Conservation (phyloP, 2,797 vertebrate species). For the Calcarius lapponicus region DNA sequence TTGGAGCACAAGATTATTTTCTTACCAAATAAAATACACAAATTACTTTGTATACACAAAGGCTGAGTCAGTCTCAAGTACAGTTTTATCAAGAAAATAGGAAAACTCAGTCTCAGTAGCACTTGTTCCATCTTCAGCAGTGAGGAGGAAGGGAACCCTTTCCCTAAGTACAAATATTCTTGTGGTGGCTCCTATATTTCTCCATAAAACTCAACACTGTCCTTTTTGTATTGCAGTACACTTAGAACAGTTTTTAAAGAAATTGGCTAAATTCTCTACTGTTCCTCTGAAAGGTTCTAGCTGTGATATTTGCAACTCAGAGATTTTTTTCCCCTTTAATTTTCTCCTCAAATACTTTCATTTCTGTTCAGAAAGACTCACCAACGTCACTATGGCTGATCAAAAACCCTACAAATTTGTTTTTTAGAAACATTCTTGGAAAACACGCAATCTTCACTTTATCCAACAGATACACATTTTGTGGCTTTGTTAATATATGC, state of each 20-base stretch:
- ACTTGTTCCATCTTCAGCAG: neutral
- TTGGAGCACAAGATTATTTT: neutral
- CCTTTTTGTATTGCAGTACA: neutral
- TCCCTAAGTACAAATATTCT: neutral
- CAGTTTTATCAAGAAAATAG: neutral
- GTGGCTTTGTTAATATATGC: conserved; percentile 50
- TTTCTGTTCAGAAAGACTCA: neutral
- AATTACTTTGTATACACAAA: neutral
- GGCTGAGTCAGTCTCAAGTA: neutral
- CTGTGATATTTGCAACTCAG: neutral
- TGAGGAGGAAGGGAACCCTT: neutral
- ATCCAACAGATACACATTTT: conserved; percentile 39
- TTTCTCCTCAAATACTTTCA: neutral
- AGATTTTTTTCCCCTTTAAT: neutral
- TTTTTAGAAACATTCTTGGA: conserved; percentile 9
- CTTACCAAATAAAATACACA: neutral
- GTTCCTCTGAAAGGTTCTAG: neutral
- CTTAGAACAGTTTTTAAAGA: neutral
- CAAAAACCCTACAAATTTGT: neutral
- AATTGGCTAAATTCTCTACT: neutral
- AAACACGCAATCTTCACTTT: conserved; percentile 28
- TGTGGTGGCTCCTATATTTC: neutral
- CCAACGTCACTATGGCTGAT: neutral
- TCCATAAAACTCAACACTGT: neutral
- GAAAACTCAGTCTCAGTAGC: neutral